phyloP scores from a whole-genome alignment of 1,140 invertebrate genomes.

The Philotrypesis tridentata region DNA sequence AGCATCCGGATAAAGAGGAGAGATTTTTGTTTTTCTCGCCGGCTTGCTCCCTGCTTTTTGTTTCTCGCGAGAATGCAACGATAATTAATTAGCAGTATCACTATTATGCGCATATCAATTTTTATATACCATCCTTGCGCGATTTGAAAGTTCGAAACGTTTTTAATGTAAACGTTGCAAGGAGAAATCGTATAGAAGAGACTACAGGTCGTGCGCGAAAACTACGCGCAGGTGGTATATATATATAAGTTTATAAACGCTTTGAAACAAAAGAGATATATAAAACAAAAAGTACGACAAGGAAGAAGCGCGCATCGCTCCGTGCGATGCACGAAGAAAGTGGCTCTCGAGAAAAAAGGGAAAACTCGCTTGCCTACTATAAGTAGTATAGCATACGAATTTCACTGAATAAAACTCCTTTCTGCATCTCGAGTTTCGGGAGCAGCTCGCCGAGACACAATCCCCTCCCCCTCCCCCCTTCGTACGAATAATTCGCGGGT shows the following conservation, averaged over 20 bases:
- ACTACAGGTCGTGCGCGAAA: too few species aligned
- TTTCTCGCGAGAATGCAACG: too few species aligned
- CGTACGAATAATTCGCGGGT: neutral
- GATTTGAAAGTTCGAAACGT: too few species aligned
- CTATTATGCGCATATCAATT: too few species aligned
- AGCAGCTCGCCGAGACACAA: neutral
- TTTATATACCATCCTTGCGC: too few species aligned
- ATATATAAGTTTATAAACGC: too few species aligned
- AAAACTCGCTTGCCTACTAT: neutral
- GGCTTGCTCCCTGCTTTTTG: too few species aligned
- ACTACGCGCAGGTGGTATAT: too few species aligned
- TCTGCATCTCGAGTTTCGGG: neutral
- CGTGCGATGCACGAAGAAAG: neutral
- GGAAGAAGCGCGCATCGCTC: neutral
- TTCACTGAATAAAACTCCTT: neutral
- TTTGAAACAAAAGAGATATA: neutral
- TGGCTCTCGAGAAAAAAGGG: neutral
- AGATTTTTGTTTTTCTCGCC: neutral
- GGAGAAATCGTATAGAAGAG: too few species aligned
- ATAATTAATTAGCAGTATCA: too few species aligned
- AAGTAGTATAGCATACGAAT: too few species aligned
- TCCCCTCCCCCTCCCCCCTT: neutral
- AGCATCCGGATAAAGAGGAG: neutral
- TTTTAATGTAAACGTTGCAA: too few species aligned
- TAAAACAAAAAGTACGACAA: neutral